Evolutionary conservation across 2,113 vertebrate genomes (phyloP).

Genomic region (Hydrolagus affinis): DNA sequence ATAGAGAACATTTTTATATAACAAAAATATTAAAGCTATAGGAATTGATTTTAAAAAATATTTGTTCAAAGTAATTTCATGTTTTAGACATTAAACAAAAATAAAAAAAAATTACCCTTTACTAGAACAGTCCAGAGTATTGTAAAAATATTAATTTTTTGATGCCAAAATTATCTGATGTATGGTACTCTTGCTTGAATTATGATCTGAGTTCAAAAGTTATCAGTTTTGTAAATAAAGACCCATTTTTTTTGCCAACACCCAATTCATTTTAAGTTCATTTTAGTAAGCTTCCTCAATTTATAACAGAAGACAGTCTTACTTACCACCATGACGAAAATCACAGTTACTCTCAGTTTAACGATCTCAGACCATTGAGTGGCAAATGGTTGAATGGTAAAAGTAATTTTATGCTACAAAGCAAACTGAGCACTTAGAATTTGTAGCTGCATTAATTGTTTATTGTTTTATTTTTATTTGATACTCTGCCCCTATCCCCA

Average conservation of each 20-base stretch:
- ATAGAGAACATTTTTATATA: background rate
- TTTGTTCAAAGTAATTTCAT: background rate
- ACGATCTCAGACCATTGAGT: too few relatives aligned
- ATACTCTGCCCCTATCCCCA: too few relatives aligned
- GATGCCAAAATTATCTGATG: too few relatives aligned
- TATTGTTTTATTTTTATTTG: background rate
- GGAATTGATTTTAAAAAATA: too few relatives aligned
- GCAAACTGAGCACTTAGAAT: background rate
- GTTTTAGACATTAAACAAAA: background rate
- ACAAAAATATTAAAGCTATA: background rate
- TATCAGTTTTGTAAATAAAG: background rate
- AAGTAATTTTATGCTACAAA: background rate
- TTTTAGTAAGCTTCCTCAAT: too few relatives aligned
- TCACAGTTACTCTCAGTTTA: too few relatives aligned
- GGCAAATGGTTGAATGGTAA: background rate
- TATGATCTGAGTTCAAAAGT: background rate
- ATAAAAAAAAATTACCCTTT: background rate
- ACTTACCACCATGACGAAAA: too few relatives aligned
- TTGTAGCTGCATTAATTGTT: constrained; percentile 3
- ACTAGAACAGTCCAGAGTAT: too few relatives aligned
- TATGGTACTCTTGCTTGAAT: background rate
- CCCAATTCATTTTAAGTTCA: too few relatives aligned
- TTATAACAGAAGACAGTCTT: too few relatives aligned
- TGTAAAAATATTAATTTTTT: constrained; percentile 3
- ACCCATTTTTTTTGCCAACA: too few relatives aligned